Conservation (phyloP, 2,888 invertebrate genomes). For the Baccha elongata region DNA sequence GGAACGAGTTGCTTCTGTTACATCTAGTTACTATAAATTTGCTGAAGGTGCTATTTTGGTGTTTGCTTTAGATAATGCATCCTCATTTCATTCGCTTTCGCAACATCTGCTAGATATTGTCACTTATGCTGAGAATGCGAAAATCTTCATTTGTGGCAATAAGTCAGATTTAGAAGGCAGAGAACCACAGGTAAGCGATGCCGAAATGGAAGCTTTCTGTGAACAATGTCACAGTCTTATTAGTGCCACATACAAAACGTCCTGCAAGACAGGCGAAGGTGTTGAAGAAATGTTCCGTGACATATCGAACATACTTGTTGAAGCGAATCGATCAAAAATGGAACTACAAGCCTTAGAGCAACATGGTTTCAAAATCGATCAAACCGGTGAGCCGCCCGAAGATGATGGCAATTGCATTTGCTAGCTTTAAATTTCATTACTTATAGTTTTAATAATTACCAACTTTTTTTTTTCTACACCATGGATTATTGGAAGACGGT, state of each 20-base stretch:
- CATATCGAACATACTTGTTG: slow-evolving; percentile 91
- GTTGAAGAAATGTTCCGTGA: slow-evolving; percentile 96
- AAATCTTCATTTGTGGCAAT: slow-evolving; percentile 97
- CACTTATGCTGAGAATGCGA: slow-evolving; percentile 96
- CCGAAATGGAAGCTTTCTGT: slow-evolving; percentile 94
- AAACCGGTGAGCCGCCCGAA: slow-evolving; percentile 84
- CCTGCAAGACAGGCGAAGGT: slow-evolving; percentile 93
- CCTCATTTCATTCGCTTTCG: slow-evolving; percentile 95
- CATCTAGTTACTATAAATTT: slow-evolving; percentile 97
- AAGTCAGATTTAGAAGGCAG: slow-evolving; percentile 91
- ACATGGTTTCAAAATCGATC: slow-evolving; percentile 89
- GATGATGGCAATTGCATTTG: slow-evolving; percentile 79
- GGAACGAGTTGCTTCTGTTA: slow-evolving; percentile 97
- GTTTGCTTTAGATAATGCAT: slow-evolving; percentile 94
- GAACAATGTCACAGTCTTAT: slow-evolving; percentile 96
- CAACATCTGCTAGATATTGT: slow-evolving; percentile 97
- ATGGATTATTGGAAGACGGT: slow-evolving; percentile 13
- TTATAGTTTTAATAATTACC: neutral
- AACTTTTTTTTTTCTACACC: neutral
- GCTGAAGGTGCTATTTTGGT: slow-evolving; percentile 96
- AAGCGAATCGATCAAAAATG: slow-evolving; percentile 91
- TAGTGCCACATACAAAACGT: slow-evolving; percentile 93
- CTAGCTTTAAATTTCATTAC: slow-evolving; percentile 75
- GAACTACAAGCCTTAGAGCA: slow-evolving; percentile 91
- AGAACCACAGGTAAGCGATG: slow-evolving; percentile 90